phyloP scores from a whole-genome alignment of 2,797 vertebrate genomes.

The Vireo griseus region DNA sequence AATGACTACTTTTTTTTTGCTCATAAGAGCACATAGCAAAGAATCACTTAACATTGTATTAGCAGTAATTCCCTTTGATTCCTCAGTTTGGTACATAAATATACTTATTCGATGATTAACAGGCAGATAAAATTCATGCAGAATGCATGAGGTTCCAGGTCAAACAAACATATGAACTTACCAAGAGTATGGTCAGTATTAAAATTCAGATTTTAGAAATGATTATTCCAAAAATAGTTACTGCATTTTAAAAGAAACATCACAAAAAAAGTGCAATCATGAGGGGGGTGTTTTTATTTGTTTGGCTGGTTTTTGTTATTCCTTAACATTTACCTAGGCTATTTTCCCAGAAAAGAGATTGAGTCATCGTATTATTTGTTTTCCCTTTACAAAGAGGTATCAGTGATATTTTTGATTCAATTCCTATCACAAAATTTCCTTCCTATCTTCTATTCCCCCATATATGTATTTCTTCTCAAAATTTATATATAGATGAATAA shows the following conservation, averaged over 20 bases:
- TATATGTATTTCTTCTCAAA: neutral
- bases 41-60: neutral
- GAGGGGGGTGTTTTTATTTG: neutral
- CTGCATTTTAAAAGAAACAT: neutral
- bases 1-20: neutral
- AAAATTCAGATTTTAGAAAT: neutral
- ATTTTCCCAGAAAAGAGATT: neutral
- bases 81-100: neutral
- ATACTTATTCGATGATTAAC: neutral
- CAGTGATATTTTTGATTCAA: neutral
- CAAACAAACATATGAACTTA: neutral
- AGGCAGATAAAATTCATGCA: neutral
- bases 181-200: neutral
- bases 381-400: neutral
- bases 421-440: neutral
- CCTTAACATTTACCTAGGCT: neutral
- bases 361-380: neutral
- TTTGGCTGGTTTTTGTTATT: neutral
- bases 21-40: neutral
- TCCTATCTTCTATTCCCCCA: neutral
- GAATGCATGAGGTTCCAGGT: neutral
- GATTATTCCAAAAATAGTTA: neutral
- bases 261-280: neutral
- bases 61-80: neutral
- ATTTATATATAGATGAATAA: neutral